Base-by-base conservation (phyloP, 2,113 vertebrate genomes). In the Tautogolabrus adspersus region DNA sequence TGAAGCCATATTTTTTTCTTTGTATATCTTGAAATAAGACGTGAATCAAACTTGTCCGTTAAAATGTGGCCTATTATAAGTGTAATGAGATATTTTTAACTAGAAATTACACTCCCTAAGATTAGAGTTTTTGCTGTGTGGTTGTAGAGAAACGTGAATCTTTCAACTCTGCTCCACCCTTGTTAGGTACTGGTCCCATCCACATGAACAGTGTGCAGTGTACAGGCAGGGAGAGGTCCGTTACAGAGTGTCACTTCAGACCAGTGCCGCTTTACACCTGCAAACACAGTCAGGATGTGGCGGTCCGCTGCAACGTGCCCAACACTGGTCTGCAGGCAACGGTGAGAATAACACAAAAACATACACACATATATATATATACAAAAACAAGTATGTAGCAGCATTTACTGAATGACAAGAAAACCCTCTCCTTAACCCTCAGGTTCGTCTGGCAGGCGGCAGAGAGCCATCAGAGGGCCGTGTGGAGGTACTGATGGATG, bases 361-460 rank as follows among this genome's bases (percentile, higher is more conserved):
- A 10, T n/a, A 13, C 47, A 16, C 52, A 1, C 26, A 26, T 26
- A 26, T 26, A 4, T 26, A 26, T 26, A 26, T 26, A 26, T 26
- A 26, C 51, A 47, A 22, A 37, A 16, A 72, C 2, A 22, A 38
- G 0, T 13, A 3, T 21, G n/a, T 22, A 51, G 11, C 12, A 34
- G 16, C 3, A 10, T 60, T 30, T 1, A 12, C 1, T 0, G 19
- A 56, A 16, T 21, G 63, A 66, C 10, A 49, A 5, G 11, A 7
- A 46, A 18, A 34, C 61, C 10, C 3, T 60, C 30, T 52, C 11
- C 19, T 30, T 18, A 8, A 56, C 22, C 21, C 26, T 21, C 79
- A 99, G 98, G 95, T 99, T 85, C 96, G 97, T 23, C 87, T 99
- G 88, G 94, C 95, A 0, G 97, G 98, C 2, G 97, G 97, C 6